phyloP scores from a whole-genome alignment of 2,888 invertebrate genomes.

The Caenorhabditis virilis region DNA sequence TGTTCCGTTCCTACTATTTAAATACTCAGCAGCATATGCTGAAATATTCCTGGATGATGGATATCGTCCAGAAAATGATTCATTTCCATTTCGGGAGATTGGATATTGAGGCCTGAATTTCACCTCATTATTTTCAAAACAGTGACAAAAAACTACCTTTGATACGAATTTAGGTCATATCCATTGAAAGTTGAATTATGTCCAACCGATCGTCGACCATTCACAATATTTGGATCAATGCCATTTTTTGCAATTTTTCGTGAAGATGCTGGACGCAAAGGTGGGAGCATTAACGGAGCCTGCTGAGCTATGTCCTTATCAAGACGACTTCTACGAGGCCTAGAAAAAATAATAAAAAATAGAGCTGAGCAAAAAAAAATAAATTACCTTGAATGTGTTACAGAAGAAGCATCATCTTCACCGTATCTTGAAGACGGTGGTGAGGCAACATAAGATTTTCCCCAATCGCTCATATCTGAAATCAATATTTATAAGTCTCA shows the following conservation, averaged over 20 bases:
- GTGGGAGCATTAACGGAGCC: slow-evolving; percentile 11
- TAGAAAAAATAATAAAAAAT: slow-evolving; percentile 4
- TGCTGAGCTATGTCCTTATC: slow-evolving; percentile 23
- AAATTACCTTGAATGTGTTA: slow-evolving; percentile 13
- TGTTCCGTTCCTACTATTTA: slow-evolving; percentile 13
- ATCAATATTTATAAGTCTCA: slow-evolving; percentile 4
- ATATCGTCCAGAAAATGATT: slow-evolving; percentile 22
- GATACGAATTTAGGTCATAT: slow-evolving; percentile 11
- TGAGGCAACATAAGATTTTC: slow-evolving; percentile 6
- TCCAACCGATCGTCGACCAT: slow-evolving; percentile 1
- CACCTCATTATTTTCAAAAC: too few relatives aligned
- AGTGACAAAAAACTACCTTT: too few relatives aligned
- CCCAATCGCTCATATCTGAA: slow-evolving; percentile 35
- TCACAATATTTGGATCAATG: slow-evolving; percentile 6
- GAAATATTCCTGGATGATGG: too few relatives aligned
- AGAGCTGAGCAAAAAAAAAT: not conserved
- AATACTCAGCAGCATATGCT: slow-evolving; percentile 29
- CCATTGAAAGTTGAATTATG: slow-evolving; percentile 35
- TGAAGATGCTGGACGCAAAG: slow-evolving; percentile 5
- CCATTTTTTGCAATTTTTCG: slow-evolving; percentile 5
- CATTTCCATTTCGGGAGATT: slow-evolving; percentile 12
- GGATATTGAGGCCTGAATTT: slow-evolving; percentile 11
- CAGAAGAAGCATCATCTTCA: slow-evolving; percentile 29
- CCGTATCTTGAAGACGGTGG: slow-evolving; percentile 38
- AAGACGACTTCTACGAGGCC: slow-evolving; percentile 32